Evolutionary conservation across 2,113 vertebrate genomes (phyloP).

Genomic region (Butastur rufipennis): DNA sequence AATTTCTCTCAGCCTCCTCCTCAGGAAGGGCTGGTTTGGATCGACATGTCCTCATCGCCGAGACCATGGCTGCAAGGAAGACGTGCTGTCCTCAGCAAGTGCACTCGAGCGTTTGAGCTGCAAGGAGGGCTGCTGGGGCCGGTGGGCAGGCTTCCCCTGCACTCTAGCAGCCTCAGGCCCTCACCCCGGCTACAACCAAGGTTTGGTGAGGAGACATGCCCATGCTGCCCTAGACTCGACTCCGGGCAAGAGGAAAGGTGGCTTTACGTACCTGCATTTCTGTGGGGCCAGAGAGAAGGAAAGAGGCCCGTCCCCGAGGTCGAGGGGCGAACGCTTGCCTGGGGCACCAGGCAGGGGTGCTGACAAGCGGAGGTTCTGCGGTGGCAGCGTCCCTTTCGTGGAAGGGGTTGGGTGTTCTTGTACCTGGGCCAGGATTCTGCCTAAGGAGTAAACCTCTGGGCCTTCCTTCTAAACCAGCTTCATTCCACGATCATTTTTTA

Average conservation of each 20-base stretch:
- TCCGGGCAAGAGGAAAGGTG: background rate
- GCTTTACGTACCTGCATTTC: background rate
- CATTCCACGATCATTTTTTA: background rate
- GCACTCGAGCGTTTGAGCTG: rapidly evolving
- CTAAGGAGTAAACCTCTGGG: background rate
- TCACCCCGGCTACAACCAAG: rapidly evolving
- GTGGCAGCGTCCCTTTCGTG: background rate
- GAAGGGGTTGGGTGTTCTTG: background rate
- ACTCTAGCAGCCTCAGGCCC: background rate
- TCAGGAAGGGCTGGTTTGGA: background rate
- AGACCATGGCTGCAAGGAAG: background rate
- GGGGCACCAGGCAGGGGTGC: background rate
- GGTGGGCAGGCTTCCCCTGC: rapidly evolving
- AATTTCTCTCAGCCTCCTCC: background rate
- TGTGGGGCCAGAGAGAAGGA: background rate
- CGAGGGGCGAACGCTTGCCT: background rate
- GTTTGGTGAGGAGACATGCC: background rate
- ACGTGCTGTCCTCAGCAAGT: background rate
- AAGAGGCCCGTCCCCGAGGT: rapidly evolving
- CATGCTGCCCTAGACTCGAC: background rate
- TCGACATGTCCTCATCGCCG: background rate
- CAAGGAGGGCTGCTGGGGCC: background rate
- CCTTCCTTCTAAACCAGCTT: background rate
- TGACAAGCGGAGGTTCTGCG: rapidly evolving
- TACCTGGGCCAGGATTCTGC: background rate